A percentile compares a stretch with the other conserved stretches of the same genome.
Conservation (phyloP, 2,113 vertebrate species). For the Picathartes gymnocephalus region DNA sequence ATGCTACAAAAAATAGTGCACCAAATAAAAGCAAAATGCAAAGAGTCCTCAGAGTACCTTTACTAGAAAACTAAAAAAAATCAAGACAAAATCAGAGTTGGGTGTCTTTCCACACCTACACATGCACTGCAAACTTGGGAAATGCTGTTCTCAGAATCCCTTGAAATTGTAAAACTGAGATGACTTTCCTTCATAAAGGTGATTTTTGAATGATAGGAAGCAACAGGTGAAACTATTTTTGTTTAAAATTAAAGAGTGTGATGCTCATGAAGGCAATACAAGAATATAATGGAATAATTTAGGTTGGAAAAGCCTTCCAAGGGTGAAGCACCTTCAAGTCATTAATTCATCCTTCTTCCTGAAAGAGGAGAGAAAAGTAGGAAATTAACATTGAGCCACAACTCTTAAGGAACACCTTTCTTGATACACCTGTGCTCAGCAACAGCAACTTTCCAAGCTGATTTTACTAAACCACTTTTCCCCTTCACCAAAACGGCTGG, state of each 20-base stretch:
- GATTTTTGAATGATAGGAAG: neutral
- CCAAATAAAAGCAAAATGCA: neutral
- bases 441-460: neutral
- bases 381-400: rapidly evolving
- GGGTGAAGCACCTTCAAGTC: neutral
- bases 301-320: neutral
- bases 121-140: neutral
- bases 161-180: neutral
- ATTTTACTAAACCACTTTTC: neutral
- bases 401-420: neutral
- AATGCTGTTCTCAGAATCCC: neutral
- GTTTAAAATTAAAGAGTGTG: neutral
- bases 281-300: neutral
- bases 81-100: neutral
- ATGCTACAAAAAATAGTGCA: neutral
- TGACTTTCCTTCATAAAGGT: neutral
- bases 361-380: neutral
- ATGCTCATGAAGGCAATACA: neutral
- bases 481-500: neutral
- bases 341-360: neutral
- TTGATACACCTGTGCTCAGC: neutral
- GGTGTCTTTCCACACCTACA: neutral
- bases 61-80: neutral
- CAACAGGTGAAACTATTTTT: neutral
- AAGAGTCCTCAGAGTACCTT: neutral